phyloP scores from a whole-genome alignment of 2,113 vertebrate genomes.

The Phylloscopus trochiloides region DNA sequence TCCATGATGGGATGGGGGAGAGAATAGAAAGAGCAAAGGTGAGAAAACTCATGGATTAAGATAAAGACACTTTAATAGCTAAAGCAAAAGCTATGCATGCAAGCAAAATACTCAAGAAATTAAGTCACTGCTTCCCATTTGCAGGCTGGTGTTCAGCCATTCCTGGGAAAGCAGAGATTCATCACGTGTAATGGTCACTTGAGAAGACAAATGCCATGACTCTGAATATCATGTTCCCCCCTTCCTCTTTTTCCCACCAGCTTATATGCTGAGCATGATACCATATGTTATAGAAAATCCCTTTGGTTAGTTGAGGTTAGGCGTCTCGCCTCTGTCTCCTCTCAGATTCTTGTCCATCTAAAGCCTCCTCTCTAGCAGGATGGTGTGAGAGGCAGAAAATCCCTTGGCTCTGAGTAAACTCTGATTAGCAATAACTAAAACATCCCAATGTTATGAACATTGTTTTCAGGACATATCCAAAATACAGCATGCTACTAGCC shows the following conservation, averaged over 20 bases:
- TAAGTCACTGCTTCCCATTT: background rate
- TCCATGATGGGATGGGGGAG: background rate
- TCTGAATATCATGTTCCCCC: background rate
- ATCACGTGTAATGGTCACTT: background rate
- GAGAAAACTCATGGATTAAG: background rate
- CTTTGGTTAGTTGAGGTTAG: background rate
- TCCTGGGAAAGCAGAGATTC: background rate
- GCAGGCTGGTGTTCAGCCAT: background rate
- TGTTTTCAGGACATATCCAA: background rate
- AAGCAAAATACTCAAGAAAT: background rate
- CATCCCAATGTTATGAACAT: background rate
- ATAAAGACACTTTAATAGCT: background rate
- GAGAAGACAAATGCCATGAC: background rate
- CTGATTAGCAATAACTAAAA: background rate
- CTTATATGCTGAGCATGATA: background rate
- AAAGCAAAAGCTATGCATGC: background rate
- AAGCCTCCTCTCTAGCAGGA: accelerated
- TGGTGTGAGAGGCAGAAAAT: background rate
- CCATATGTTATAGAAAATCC: background rate
- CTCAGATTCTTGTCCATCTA: background rate
- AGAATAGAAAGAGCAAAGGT: background rate
- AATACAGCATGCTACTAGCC: background rate
- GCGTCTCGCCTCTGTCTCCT: accelerated
- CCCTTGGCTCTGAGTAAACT: background rate
- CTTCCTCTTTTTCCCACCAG: background rate